Conservation (phyloP, 2,113 vertebrate species). For the Trinectes maculatus region DNA sequence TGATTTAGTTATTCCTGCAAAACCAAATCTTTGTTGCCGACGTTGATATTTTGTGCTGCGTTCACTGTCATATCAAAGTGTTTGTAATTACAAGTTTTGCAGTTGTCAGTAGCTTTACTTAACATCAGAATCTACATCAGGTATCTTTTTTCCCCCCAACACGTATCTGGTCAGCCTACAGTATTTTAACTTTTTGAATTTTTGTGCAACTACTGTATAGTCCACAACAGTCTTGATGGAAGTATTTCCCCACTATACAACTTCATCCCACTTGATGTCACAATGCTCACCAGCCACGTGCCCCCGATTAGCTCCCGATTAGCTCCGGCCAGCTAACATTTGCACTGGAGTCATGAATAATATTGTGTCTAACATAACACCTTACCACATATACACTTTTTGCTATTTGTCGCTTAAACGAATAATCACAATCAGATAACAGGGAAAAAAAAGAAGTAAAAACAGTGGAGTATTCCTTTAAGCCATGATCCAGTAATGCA, state of each 20-base stretch:
- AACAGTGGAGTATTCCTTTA: conserved; percentile 54
- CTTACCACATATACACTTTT: too few species aligned
- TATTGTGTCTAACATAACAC: neutral
- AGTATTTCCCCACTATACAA: neutral
- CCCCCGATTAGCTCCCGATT: neutral
- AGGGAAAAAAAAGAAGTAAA: too few species aligned
- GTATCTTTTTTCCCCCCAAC: too few species aligned
- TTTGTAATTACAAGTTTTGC: too few species aligned
- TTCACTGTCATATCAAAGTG: neutral
- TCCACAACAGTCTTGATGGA: neutral
- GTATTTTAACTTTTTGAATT: too few species aligned
- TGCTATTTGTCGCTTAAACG: neutral
- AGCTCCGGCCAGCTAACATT: conserved; percentile 1
- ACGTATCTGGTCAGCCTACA: too few species aligned
- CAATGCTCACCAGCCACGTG: neutral
- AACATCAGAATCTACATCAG: too few species aligned
- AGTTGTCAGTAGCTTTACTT: too few species aligned
- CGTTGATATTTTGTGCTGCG: too few species aligned
- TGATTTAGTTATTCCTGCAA: too few species aligned
- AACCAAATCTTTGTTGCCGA: too few species aligned
- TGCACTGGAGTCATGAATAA: neutral
- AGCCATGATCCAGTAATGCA: conserved; percentile 72
- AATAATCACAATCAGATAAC: neutral
- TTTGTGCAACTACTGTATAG: too few species aligned
- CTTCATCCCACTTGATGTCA: neutral